These are phyloP conservation scores for Vesta saturnalis DNA, from an alignment of 2,888 invertebrate genomes.

Conservation along the genomic window DNA sequence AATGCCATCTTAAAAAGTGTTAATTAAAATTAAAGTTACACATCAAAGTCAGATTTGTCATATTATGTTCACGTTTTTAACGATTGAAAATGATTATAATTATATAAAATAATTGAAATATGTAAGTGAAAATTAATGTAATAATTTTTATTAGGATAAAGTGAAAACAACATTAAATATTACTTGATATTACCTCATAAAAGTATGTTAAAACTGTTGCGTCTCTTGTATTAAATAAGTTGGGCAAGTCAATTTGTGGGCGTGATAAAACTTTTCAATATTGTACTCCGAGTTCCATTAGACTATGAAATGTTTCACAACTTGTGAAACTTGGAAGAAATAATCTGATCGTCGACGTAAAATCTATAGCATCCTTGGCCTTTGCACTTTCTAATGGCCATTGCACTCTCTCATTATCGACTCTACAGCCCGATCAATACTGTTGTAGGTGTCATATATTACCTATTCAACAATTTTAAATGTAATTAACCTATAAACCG, in stretches of 20 bases:
- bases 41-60: no score
- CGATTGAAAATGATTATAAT: no score
- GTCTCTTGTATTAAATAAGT: conserved; percentile 35
- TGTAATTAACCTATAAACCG: not conserved
- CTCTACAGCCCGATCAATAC: conserved; percentile 26
- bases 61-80: no score
- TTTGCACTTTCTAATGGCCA: conserved; percentile 55
- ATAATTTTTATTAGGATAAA: no score
- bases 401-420: conserved; percentile 48
- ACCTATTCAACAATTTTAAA: conserved; percentile 20
- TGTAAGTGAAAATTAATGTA: not conserved
- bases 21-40: no score
- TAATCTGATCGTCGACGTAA: conserved; percentile 37
- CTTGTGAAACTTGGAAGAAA: conserved; percentile 39
- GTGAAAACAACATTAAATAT: not conserved
- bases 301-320: conserved; percentile 38
- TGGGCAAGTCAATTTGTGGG: conserved; percentile 37
- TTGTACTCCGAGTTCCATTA: conserved; percentile 36
- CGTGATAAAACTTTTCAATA: conserved; percentile 46
- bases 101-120: no score
- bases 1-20: no score
- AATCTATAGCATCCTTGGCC: conserved; percentile 50
- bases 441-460: conserved; percentile 33
- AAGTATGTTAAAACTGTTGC: conserved; percentile 37
- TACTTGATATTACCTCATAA: conserved; percentile 25